These are phyloP conservation scores for Microtus ochrogaster DNA, from an alignment of 2,113 vertebrate species.

Conservation along the genomic window DNA sequence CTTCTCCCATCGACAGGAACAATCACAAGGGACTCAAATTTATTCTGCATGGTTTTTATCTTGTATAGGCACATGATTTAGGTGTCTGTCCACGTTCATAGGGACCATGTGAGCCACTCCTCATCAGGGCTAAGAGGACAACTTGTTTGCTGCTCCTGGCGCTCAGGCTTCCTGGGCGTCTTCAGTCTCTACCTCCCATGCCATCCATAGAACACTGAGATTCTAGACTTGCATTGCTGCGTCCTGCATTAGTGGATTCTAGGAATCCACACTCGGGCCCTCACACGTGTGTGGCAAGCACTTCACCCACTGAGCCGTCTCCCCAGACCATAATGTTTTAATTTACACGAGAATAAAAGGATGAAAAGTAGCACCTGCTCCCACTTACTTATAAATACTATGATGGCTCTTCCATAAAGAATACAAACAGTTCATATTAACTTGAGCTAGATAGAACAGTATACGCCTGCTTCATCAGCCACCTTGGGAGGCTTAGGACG, in stretches of 20 bases:
- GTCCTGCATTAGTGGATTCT: neutral
- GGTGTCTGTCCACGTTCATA: neutral
- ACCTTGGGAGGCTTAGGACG: neutral
- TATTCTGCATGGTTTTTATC: neutral
- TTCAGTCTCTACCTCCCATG: neutral
- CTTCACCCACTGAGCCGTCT: too few relatives aligned
- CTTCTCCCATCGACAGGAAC: neutral
- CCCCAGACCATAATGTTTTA: neutral
- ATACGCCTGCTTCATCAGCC: neutral
- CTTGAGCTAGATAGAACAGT: neutral
- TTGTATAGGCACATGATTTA: neutral
- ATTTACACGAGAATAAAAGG: slow-evolving; percentile 1
- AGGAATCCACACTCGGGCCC: neutral
- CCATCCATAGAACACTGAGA: neutral
- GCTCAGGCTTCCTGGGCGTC: neutral
- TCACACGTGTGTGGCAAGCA: too few relatives aligned
- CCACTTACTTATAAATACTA: slow-evolving; percentile 1
- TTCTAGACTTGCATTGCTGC: neutral
- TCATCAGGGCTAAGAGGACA: too few relatives aligned
- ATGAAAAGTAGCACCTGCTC: neutral
- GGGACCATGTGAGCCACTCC: too few relatives aligned
- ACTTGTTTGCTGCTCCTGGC: too few relatives aligned
- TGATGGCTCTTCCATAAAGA: neutral
- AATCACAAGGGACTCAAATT: neutral
- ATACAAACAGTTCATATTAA: slow-evolving; percentile 5